These are phyloP conservation scores for Ommatoiulus sabulosus DNA, from an alignment of 2,888 invertebrate species.

Conservation along the genomic window DNA sequence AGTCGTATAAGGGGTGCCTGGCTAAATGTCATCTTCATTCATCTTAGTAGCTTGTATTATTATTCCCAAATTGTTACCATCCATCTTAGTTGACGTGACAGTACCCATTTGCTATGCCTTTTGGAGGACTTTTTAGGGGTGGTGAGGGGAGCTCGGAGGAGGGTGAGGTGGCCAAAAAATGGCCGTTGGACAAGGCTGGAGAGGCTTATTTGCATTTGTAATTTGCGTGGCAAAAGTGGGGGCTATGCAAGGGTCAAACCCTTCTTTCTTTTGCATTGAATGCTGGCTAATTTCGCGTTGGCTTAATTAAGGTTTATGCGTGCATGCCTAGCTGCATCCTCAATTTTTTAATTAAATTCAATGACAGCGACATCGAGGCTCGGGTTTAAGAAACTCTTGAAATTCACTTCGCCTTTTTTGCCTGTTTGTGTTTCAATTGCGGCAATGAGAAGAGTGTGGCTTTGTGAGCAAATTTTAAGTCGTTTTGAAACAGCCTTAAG, in stretches of 20 bases:
- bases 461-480: no score
- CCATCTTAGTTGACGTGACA: conserved; percentile 40
- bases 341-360: conserved; percentile 13
- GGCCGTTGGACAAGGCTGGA: not conserved
- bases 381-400: not conserved
- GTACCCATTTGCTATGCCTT: conserved; percentile 35
- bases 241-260: not conserved
- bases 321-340: conserved; percentile 27
- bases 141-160: not conserved
- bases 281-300: not conserved
- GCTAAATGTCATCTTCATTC: conserved; percentile 32
- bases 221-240: conserved; percentile 15
- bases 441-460: no score
- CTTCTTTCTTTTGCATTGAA: not conserved
- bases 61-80: conserved; percentile 36
- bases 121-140: not conserved
- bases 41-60: conserved; percentile 23
- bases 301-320: conserved; percentile 24
- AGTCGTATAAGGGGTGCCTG: not conserved
- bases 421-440: not conserved
- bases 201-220: conserved; percentile 4
- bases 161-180: not conserved
- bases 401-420: not conserved
- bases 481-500: no score
- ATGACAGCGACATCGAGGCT: not conserved